Base-by-base conservation (phyloP, 1,140 invertebrate species). In the Papilio xuthus region DNA sequence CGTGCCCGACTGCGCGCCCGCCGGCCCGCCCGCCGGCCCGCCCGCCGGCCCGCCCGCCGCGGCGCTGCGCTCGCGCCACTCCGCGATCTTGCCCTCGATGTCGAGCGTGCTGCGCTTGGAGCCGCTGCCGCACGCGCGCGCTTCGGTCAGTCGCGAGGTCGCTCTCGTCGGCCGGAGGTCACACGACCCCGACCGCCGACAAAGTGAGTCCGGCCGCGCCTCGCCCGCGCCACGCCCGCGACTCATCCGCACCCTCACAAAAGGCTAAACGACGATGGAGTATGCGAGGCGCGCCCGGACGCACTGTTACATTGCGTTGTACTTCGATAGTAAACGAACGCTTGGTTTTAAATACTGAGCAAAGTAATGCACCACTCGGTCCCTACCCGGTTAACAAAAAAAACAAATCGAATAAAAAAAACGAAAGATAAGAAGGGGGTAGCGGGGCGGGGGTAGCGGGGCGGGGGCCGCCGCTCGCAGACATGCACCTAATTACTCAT, bases 1-100 rank as follows among this genome's bases (percentile, higher is more conserved):
- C 69, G 89, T 87, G 79, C 67, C 82, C 80, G 37, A 83, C 41
- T 50, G 81, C 71, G 47, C 80, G 32, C 41, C 72, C 50, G 41
- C 79, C 47, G 37, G 32, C 32, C 32, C 32, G 69, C 28, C 71
- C 75, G 56, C 76, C 67, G 78, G 32, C 32, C 1, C 37, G 53
- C 81, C 42, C 76, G 74, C 77, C 44, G 67, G 26, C 70, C 75
- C 32, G 60, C 78, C 60, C n/a, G 12, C 53, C 71, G 80, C 84
- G 44, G 71, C 82, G 83, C 74, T 81, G 23, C 89, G 84, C 20
- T 85, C 88, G 80, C 89, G 86, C 90, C 91, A 92, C 87, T 91
- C 88, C 69, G 90, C 90, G 77, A 93, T 90, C 89, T 93, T 93
- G 78, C 90, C 92, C 86, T 93, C 92, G 89, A 93, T 92, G 88